A percentile compares a stretch with the other conserved stretches of the same genome.
Evolutionary conservation across 2,113 vertebrate species (phyloP).

Genomic region (Pomatostomus ruficeps): DNA sequence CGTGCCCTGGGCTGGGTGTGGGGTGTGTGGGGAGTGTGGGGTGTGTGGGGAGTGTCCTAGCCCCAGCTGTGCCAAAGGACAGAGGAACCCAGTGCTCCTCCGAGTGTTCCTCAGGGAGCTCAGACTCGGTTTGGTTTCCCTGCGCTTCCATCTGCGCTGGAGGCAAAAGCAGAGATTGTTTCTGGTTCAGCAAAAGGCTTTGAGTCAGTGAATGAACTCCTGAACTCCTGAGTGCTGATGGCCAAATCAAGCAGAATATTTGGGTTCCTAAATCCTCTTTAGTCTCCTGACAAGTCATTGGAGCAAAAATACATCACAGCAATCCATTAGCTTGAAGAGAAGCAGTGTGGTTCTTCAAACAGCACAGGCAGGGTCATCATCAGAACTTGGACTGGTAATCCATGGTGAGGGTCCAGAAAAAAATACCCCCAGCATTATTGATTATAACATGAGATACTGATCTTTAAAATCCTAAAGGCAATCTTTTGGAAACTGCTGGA

Average conservation of each 20-base stretch:
- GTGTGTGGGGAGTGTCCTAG: accelerated
- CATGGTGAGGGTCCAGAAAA: neutral
- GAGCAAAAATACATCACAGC: neutral
- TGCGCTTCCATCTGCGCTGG: accelerated
- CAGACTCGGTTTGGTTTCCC: neutral
- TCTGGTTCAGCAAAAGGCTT: neutral
- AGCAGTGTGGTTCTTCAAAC: neutral
- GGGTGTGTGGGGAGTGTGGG: accelerated
- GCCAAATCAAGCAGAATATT: neutral
- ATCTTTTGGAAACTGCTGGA: neutral
- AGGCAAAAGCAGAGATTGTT: neutral
- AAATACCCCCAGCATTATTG: neutral
- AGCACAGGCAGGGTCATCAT: neutral
- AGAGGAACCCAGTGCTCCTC: neutral
- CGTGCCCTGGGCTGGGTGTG: neutral
- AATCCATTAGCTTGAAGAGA: neutral
- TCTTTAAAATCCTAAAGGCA: neutral
- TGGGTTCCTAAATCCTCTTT: neutral
- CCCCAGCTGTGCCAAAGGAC: neutral
- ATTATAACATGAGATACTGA: neutral
- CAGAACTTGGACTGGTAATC: neutral
- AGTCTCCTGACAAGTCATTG: accelerated
- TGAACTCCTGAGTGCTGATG: neutral
- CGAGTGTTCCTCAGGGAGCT: neutral
- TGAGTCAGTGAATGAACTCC: neutral